These are phyloP conservation scores for Timema cristinae DNA, from an alignment of 2,888 invertebrate species.

Conservation along the genomic window DNA sequence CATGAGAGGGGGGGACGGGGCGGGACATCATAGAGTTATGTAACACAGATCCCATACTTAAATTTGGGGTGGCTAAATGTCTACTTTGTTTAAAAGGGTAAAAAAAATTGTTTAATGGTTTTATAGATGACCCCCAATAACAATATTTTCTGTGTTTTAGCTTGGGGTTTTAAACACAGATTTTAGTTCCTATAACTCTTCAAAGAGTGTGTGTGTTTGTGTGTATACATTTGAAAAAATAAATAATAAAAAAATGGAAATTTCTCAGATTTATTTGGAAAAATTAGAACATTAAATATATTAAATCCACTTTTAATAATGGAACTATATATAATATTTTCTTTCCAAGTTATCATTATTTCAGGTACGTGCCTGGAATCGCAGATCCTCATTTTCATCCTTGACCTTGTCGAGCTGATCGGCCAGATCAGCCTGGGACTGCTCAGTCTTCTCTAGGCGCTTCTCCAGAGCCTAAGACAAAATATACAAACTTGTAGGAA, in stretches of 20 bases:
- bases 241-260: not conserved
- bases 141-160: no score
- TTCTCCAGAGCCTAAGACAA: slow-evolving; percentile 63
- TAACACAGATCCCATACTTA: no score
- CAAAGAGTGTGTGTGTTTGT: no score
- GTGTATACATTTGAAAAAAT: not conserved
- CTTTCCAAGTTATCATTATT: slow-evolving; percentile 13
- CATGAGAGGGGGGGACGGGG: no score
- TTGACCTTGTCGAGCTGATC: slow-evolving; percentile 66
- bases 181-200: no score
- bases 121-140: no score
- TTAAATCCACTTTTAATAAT: not conserved
- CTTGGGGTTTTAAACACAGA: no score
- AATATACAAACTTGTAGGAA: no score
- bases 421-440: slow-evolving; percentile 61
- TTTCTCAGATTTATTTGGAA: slow-evolving; percentile 6
- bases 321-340: not conserved
- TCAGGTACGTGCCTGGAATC: slow-evolving; percentile 62
- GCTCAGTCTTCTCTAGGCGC: slow-evolving; percentile 64
- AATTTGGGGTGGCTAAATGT: no score
- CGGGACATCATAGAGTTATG: no score
- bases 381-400: slow-evolving; percentile 77
- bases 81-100: no score
- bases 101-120: no score
- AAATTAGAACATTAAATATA: not conserved